Percentiles rank a stretch among this genome's conserved stretches.
Conservation (phyloP, 2,113 vertebrate genomes). For the Excalfactoria chinensis region DNA sequence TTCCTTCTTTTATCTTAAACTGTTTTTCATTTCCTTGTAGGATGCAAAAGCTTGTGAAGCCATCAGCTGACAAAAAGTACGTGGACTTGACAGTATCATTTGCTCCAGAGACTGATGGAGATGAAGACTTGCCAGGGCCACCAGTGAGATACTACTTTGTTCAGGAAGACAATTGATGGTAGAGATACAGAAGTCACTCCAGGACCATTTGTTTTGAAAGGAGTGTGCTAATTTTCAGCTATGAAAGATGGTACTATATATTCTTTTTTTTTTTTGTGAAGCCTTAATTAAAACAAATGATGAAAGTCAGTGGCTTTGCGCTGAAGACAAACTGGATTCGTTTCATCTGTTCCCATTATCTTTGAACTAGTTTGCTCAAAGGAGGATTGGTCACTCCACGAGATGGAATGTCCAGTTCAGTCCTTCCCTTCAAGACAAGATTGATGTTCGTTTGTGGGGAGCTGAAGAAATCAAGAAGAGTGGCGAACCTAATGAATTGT, state of each 20-base stretch:
- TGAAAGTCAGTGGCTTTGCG: conserved; percentile 61
- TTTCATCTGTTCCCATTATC: conserved; percentile 35
- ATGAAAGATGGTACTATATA: conserved; percentile 68
- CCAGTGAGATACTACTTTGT: conserved; percentile 96
- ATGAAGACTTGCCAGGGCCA: conserved; percentile 94
- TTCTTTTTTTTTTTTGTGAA: conserved; percentile 75
- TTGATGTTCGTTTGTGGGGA: background rate
- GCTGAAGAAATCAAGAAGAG: conserved; percentile 31
- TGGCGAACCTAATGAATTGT: background rate
- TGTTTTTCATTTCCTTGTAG: conserved; percentile 75
- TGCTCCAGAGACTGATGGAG: conserved; percentile 90
- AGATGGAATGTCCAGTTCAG: conserved; percentile 48
- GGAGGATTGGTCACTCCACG: conserved; percentile 14
- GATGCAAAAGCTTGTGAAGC: conserved; percentile 98
- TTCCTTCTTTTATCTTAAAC: background rate
- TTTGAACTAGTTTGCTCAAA: conserved; percentile 27
- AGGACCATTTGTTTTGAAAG: conserved; percentile 62
- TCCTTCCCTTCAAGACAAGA: conserved; percentile 19
- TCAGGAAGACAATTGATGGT: conserved; percentile 75
- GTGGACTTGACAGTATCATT: conserved; percentile 97
- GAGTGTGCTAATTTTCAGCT: conserved; percentile 63
- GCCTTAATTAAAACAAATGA: conserved; percentile 78
- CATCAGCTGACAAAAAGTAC: conserved; percentile 90
- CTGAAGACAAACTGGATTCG: conserved; percentile 70
- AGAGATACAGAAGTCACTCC: conserved; percentile 53